These are phyloP conservation scores for Cantharis rufa DNA, from an alignment of 2,888 invertebrate species.

Conservation along the genomic window DNA sequence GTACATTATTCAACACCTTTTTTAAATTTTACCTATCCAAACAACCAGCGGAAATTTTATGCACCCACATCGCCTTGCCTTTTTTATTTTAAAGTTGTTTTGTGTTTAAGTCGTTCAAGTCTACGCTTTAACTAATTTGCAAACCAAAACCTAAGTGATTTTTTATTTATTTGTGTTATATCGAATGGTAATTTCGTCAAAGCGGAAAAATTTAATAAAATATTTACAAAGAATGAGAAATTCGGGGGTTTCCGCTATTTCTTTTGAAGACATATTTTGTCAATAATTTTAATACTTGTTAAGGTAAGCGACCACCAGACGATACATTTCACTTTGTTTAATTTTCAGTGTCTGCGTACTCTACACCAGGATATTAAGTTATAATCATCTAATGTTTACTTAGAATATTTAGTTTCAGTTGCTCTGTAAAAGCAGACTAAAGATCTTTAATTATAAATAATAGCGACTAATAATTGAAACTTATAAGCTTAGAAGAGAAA, in stretches of 20 bases:
- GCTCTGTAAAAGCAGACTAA: neutral
- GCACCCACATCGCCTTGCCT: neutral
- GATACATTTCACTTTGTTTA: neutral
- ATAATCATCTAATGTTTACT: neutral
- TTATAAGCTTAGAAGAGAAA: neutral
- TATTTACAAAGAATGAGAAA: neutral
- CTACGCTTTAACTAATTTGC: neutral
- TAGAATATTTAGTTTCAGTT: neutral
- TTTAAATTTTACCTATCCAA: neutral
- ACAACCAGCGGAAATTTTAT: neutral
- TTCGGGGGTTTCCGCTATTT: neutral
- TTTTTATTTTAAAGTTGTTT: neutral
- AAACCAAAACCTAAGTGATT: neutral
- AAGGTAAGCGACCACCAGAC: neutral
- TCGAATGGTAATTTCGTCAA: neutral
- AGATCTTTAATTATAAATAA: neutral
- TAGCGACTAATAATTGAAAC: too few relatives aligned
- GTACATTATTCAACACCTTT: neutral
- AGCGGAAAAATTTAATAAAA: neutral
- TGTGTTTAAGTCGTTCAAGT: neutral
- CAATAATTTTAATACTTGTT: too few relatives aligned
- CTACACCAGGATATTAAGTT: neutral
- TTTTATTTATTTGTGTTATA: neutral
- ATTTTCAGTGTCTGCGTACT: neutral
- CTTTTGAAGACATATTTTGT: neutral